Percentiles rank a stretch among this genome's conserved stretches.
phyloP scores from a whole-genome alignment of 1,140 invertebrate species.

The Brachionus sp. region DNA sequence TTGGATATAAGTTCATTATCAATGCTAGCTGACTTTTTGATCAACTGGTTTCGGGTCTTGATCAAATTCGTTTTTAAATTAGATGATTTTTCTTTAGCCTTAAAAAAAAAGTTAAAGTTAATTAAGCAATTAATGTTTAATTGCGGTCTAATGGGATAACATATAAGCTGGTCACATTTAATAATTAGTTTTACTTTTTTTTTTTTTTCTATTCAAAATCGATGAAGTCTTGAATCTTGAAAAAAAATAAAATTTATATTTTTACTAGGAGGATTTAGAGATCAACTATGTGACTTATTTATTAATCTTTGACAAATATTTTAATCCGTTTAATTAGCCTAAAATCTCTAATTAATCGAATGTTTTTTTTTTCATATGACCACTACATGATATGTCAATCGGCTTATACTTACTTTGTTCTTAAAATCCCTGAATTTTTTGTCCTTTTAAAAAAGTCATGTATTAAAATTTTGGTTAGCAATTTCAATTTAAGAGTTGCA shows the following conservation, averaged over 20 bases:
- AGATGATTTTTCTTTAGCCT: slow-evolving; percentile 12
- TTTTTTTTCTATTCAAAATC: slow-evolving; percentile 1
- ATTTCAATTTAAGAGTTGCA: not conserved
- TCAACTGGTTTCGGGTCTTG: not conserved
- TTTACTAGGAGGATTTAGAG: not conserved
- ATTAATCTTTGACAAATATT: not conserved
- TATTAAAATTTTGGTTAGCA: not conserved
- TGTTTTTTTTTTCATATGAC: not conserved
- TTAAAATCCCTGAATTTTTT: not conserved
- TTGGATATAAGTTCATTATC: not conserved
- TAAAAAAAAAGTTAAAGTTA: not conserved
- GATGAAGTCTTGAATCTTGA: slow-evolving; percentile 18
- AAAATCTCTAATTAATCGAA: not conserved
- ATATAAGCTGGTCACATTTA: not conserved
- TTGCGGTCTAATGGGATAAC: not conserved
- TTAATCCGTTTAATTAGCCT: slow-evolving; percentile 30
- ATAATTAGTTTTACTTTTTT: not conserved
- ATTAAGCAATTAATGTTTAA: not conserved
- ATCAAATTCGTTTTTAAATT: slow-evolving; percentile 21
- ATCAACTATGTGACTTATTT: not conserved
- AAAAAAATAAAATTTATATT: slow-evolving; percentile 10
- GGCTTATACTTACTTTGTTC: slow-evolving; percentile 10
- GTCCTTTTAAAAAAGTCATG: not conserved
- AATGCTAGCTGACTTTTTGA: slow-evolving; percentile 8
- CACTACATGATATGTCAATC: slow-evolving; percentile 27